A percentile compares a stretch with the other conserved stretches of the same genome.
Evolutionary conservation across 2,888 invertebrate species (phyloP).

Genomic region (Drosophila demipolita): DNA sequence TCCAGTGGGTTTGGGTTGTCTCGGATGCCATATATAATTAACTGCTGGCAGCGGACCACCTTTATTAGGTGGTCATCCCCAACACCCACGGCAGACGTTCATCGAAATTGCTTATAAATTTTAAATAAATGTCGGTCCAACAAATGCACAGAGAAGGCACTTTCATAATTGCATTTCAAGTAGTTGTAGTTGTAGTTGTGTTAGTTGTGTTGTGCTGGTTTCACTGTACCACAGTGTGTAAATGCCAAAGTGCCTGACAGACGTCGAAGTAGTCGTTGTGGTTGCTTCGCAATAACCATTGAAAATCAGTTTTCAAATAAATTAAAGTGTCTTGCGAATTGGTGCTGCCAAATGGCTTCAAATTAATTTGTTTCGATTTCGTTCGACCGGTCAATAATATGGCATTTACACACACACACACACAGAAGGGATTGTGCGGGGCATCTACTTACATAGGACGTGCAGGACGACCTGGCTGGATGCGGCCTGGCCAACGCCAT

Average conservation of each 20-base stretch:
- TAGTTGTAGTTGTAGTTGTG: constrained; percentile 11
- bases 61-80: not conserved
- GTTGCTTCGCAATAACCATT: constrained; percentile 55
- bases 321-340: constrained; percentile 61
- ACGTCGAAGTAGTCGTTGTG: constrained; percentile 12
- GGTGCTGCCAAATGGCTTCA: constrained; percentile 43
- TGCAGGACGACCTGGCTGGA: constrained; percentile 88
- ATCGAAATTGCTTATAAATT: constrained; percentile 74
- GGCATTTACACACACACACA: constrained; percentile 33
- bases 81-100: constrained; percentile 27
- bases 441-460: constrained; percentile 88
- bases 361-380: constrained; percentile 72
- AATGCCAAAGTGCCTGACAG: constrained; percentile 23
- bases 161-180: constrained; percentile 65
- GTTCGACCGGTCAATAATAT: constrained; percentile 18
- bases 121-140: constrained; percentile 68
- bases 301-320: constrained; percentile 76
- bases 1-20: constrained; percentile 2
- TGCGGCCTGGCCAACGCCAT: constrained; percentile 88
- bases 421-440: not conserved
- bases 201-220: constrained; percentile 15
- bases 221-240: constrained; percentile 11
- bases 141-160: constrained; percentile 46
- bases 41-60: constrained; percentile 19
- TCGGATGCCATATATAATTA: constrained; percentile 52